Conservation (phyloP, 2,113 vertebrate species). For the Leucoraja erinaceus region DNA sequence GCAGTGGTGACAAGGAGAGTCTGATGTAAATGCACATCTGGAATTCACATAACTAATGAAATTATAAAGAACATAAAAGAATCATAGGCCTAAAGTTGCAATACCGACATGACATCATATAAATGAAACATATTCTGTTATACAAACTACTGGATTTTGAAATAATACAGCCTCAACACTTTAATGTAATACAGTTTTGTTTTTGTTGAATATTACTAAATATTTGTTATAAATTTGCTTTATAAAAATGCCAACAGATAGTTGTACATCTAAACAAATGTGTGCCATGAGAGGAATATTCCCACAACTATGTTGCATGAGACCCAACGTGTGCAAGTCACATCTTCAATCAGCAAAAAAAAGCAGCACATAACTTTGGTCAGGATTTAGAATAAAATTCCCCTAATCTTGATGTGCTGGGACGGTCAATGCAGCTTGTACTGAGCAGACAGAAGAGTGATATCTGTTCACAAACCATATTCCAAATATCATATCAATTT, state of each 20-base stretch:
- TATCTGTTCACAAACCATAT: not conserved
- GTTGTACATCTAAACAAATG: no score
- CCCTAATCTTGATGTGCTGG: not conserved
- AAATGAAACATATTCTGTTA: not conserved
- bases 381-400: not conserved
- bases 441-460: not conserved
- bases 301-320: no score
- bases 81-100: not conserved
- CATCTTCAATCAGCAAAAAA: not conserved
- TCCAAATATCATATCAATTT: not conserved
- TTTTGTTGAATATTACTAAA: not conserved
- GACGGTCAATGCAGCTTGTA: not conserved
- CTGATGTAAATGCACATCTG: no score
- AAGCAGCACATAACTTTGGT: not conserved
- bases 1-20: not conserved
- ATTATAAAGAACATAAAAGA: no score
- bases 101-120: not conserved
- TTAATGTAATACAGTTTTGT: no score
- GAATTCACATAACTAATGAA: no score
- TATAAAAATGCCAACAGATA: no score
- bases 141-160: no score
- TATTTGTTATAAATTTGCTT: no score
- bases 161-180: no score
- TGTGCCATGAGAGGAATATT: no score
- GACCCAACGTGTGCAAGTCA: no score